Base-by-base conservation (phyloP, 2,113 vertebrate species). In the Austrofundulus limnaeus region DNA sequence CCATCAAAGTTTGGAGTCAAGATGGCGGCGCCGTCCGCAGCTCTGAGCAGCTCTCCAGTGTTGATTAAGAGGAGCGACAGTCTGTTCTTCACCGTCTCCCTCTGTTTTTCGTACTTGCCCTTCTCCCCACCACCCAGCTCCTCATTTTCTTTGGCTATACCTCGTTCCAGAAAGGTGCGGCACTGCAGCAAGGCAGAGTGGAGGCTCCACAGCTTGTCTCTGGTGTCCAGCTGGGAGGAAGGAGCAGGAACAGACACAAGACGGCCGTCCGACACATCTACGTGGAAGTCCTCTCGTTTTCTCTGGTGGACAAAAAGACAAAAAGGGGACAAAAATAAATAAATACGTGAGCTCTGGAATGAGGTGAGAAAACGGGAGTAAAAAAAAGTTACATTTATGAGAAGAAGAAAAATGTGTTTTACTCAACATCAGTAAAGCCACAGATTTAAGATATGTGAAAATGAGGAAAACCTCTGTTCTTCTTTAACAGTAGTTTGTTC, bases 161-260 rank as follows among this genome's bases (percentile, higher is more conserved):
- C 90, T 23, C 69, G 67, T 51, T 92, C 90, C 84, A 92, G 60
- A 28, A 92, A 64, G 50, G 45, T 56, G 24, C 59, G 77, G 65
- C 91, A 92, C 77, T 89, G 87, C 0, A 77, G 61, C 61, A 93
- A 83, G 10, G 91, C 91, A 0, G 88, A 87, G 61, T 90, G 80
- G 52, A 92, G 66, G 42, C 77, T 41, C 86, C 83, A 84, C 10
- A 92, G 63, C 66, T 77, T 81, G 65, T 92, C 86, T 7, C 61
- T 59, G 46, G 56, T n/a, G 34, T 90, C 78, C 74, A 91, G 76
- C 59, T 86, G 88, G 38, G 86, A 63, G 11, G 85, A 87, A 15
- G 85, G 64, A 8, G 83, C 77, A 20, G 87, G 80, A 46, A 90
- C 72, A 16, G 84, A 75, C 60, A 93, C 85, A 56, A 92, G 68